These are phyloP conservation scores for Folsomia candida DNA, from an alignment of 2,888 invertebrate genomes.

Conservation along the genomic window DNA sequence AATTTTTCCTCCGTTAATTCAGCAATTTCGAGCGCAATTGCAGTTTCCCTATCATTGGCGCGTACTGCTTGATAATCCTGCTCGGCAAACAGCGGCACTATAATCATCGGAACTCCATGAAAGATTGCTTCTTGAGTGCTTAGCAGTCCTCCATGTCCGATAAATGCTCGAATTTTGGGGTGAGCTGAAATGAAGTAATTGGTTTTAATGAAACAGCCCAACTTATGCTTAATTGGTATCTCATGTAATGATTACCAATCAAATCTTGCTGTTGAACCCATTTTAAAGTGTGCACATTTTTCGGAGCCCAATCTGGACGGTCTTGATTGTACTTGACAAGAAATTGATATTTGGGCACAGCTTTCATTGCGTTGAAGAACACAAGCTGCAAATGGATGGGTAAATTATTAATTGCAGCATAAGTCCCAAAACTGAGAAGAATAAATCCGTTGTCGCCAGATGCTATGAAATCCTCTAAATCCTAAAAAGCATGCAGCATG, in stretches of 20 bases:
- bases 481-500: too few relatives aligned
- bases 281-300: conserved; percentile 19
- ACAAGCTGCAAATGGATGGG: conserved; percentile 16
- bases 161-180: conserved; percentile 33
- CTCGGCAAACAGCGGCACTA: conserved; percentile 37
- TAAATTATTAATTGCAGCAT: conserved; percentile 31
- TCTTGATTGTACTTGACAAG: conserved; percentile 33
- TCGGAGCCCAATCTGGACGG: conserved; percentile 17
- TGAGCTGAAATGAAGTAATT: conserved; percentile 6
- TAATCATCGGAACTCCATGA: conserved; percentile 30
- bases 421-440: conserved; percentile 47
- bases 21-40: conserved; percentile 34
- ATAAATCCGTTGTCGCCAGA: conserved; percentile 6
- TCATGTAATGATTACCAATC: conserved; percentile 11
- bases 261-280: conserved; percentile 39
- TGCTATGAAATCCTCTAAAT: neutral
- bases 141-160: conserved; percentile 39
- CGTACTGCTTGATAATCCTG: conserved; percentile 40
- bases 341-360: conserved; percentile 25
- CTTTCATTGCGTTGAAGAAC: conserved; percentile 34
- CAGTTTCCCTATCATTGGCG: conserved; percentile 26
- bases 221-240: neutral
- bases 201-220: too few relatives aligned
- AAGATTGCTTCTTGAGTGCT: conserved; percentile 38
- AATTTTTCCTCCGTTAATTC: conserved; percentile 24